Evolutionary conservation across 2,113 vertebrate species (phyloP), one percentile per base, ranked within the genome.

Genomic region (Morphnarchus princeps): DNA sequence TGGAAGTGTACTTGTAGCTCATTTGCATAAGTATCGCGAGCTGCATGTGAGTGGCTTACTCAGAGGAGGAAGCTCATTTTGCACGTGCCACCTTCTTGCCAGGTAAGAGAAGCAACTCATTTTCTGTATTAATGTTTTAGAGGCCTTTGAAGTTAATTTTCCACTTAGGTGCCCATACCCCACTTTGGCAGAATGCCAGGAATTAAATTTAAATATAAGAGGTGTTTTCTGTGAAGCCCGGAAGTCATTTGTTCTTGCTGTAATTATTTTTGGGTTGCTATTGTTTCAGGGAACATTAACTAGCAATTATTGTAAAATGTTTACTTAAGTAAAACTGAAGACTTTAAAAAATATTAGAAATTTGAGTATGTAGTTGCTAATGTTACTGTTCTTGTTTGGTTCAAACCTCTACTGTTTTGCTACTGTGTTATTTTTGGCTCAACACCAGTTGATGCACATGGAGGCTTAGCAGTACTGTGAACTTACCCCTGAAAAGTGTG

Each of bases 31-130:
- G 52, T 29, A 54, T 54, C 52, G 10, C 97, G 95, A 97, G 96
- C 71, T 98, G 78, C 94, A 24, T 76, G 90, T 80, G 58, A 96
- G 95, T 97, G 95, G 61, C 89, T 97, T 96, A 87, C 77, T 95
- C 95, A n/a, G 62, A 98, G 96, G 94, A 97, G 94, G 97, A 98
- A 97, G 82, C 95, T 93, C 42, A 79, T 95, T 97, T 97, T 94
- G 94, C 97, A 96, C 29, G 32, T 97, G 92, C 95, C 85, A 71
- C 91, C 83, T 93, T 96, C 69, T 86, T 24, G 2, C 55, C 97
- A 98, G 98, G 98, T 98, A 98, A 98, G 98, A 96, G 59, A 93
- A 94, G 95, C 40, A 93, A 83, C 85, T 96, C 0, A 3, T 95
- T 97, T 86, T 80, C 70, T 96, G 87, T 42, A 49, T 73, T 96